Evolutionary conservation across 1,140 invertebrate genomes (phyloP).

Genomic region (Diabrotica virgifera): DNA sequence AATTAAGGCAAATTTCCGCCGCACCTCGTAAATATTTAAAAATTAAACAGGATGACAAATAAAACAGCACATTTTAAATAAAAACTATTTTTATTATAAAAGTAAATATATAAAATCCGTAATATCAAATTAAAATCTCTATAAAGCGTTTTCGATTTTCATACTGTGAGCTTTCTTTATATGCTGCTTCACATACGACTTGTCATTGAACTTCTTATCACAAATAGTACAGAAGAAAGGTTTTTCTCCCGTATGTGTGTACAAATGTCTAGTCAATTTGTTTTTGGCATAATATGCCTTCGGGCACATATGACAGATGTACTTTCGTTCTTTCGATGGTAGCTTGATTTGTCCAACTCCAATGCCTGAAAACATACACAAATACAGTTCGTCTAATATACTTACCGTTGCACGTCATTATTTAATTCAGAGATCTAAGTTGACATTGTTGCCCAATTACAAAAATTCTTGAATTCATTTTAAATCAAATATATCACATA

Average conservation of each 20-base stretch:
- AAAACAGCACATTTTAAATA: too few relatives aligned
- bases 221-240: constrained; percentile 65
- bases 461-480: too few relatives aligned
- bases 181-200: constrained; percentile 40
- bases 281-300: constrained; percentile 58
- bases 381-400: too few relatives aligned
- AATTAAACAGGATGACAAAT: too few relatives aligned
- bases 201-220: constrained; percentile 51
- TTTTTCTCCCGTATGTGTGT: constrained; percentile 69
- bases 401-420: too few relatives aligned
- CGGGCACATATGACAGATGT: constrained; percentile 38
- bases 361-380: constrained; percentile 15
- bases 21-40: too few relatives aligned
- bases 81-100: too few relatives aligned
- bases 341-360: constrained; percentile 34
- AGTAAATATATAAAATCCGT: too few relatives aligned
- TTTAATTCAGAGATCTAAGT: too few relatives aligned
- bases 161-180: constrained; percentile 33
- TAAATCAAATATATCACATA: too few relatives aligned
- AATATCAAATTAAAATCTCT: neutral
- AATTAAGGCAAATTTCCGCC: too few relatives aligned
- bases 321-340: constrained; percentile 33
- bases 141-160: constrained; percentile 4
- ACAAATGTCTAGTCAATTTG: constrained; percentile 61
- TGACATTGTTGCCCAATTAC: too few relatives aligned